Evolutionary conservation across 2,888 invertebrate genomes (phyloP), one percentile per base, ranked within the genome.

Genomic region (Amblyjoppa fuscipennis): DNA sequence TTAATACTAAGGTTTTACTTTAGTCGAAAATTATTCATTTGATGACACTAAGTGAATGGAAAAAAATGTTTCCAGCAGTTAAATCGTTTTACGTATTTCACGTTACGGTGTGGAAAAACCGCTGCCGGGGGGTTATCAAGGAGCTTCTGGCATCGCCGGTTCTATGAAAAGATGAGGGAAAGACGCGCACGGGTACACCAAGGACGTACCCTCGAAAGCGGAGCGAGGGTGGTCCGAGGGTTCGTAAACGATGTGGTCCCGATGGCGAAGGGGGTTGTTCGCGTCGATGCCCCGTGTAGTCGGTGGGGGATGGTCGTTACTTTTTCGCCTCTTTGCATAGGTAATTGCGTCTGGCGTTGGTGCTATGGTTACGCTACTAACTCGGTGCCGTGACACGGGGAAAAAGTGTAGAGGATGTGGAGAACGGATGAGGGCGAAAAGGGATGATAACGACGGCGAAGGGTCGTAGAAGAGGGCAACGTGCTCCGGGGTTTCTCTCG

Each of bases 311-410:
- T 68, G 88, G 81, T 87, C 88, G 88, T 89, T 90, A 88, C 88
- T 88, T 89, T 89, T 89, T 88, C 87, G 86, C 86, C 88, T 84
- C 89, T 90, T 89, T 90, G 90, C 90, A 88, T 91, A 88, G 90
- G 89, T 91, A 91, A 90, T 91, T 91, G 90, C 89, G 87, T 89
- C 66, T 87, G 88, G 77, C 83, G 81, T 76, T 77, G 80, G 56
- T 71, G 66, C 84, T 66, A 66, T 61, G 73, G 49, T 77, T 77
- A 77, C 83, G 86, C 82, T 79, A 82, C 88, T 87, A 89, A 88
- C 88, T 87, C 87, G 82, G 34, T 69, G 83, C 79, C 84, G 76
- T 78, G 70, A 77, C 81, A 85, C 71, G 70, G 61, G 45, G 16
- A 49, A 79, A 76, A 77, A 81, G 66, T 66, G 45, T 53, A 68